Percentiles rank a stretch among this genome's conserved stretches.
These are phyloP conservation scores for Gnathonemus longibarbis DNA, from an alignment of 2,113 vertebrate genomes.

Conservation along the genomic window DNA sequence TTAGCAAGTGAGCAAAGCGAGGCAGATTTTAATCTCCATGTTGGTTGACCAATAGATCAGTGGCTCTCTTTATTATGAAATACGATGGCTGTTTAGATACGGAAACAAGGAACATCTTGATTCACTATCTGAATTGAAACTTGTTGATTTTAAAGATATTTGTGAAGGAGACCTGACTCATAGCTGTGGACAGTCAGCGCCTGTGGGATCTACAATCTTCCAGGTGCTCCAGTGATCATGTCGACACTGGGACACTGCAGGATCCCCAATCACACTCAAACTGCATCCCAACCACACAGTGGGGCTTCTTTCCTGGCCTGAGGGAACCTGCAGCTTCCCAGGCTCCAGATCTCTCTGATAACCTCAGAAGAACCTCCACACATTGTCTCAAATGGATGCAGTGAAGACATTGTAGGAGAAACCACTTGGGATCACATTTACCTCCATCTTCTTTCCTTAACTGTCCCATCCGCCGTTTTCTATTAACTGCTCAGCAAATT, in stretches of 20 bases:
- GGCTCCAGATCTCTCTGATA: not conserved
- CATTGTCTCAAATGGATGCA: not conserved
- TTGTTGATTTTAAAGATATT: not conserved
- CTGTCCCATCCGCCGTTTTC: not conserved
- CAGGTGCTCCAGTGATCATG: not conserved
- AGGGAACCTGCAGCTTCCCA: not conserved
- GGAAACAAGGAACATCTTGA: not conserved
- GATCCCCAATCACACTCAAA: not conserved
- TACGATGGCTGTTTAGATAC: not conserved
- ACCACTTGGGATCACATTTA: not conserved
- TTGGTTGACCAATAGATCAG: not conserved
- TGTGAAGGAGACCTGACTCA: not conserved
- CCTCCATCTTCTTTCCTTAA: not conserved
- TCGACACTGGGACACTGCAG: not conserved
- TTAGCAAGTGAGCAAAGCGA: not conserved
- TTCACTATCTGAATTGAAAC: not conserved
- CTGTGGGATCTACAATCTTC: not conserved
- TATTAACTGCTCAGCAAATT: not conserved
- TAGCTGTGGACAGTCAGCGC: not conserved
- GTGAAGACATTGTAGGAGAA: not conserved
- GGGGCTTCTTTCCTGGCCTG: not conserved
- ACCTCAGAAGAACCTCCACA: not conserved
- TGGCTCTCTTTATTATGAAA: not conserved
- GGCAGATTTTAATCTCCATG: not conserved
- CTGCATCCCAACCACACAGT: not conserved